A percentile compares a stretch with the other conserved stretches of the same genome.
Conservation (phyloP, 2,888 invertebrate species). For the Sympetrum striolatum region DNA sequence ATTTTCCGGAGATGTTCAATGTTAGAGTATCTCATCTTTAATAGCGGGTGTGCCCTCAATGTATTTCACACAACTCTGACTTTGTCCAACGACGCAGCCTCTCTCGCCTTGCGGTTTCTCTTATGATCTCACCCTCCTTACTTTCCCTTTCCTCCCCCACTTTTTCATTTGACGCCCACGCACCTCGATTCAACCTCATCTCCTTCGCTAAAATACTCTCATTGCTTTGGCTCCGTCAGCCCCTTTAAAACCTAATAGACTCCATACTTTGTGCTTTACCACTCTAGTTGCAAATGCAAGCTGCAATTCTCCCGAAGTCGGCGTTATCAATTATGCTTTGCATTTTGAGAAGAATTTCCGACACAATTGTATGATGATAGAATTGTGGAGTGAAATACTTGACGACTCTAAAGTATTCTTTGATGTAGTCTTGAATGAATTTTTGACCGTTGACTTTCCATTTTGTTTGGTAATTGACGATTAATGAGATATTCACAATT, state of each 20-base stretch:
- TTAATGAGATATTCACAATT: no score
- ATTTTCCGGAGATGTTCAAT: neutral
- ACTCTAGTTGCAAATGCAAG: neutral
- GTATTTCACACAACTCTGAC: constrained; percentile 45
- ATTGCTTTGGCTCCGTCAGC: neutral
- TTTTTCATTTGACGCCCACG: constrained; percentile 38
- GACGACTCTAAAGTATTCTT: no score
- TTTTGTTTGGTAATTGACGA: no score
- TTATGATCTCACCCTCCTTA: constrained; percentile 45
- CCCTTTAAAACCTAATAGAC: neutral
- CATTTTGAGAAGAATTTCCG: no score
- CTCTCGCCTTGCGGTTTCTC: constrained; percentile 52
- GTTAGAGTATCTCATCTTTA: neutral
- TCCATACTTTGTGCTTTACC: neutral
- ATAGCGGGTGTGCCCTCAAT: constrained; percentile 45
- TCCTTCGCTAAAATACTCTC: neutral
- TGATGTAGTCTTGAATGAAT: no score
- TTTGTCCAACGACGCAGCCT: constrained; percentile 50
- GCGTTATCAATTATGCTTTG: neutral
- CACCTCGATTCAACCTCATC: neutral
- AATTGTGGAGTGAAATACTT: no score
- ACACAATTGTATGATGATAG: no score
- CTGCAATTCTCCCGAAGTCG: neutral
- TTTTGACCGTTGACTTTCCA: no score
- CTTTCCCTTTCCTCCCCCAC: constrained; percentile 46